phyloP scores from a whole-genome alignment of 1,140 invertebrate species.

The Brachionus calyciflorus region DNA sequence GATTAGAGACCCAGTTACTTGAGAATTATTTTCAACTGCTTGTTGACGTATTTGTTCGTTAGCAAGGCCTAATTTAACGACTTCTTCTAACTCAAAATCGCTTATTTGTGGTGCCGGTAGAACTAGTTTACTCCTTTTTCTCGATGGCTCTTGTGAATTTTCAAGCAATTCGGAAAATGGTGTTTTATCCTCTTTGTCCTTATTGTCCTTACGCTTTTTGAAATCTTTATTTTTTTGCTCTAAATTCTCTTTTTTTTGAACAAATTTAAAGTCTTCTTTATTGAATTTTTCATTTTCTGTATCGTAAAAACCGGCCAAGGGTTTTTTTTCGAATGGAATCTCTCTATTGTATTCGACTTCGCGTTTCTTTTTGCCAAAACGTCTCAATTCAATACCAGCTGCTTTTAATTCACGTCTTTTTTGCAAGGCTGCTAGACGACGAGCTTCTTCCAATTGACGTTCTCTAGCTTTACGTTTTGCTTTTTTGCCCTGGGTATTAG shows the following conservation, averaged over 20 bases:
- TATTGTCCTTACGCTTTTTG: slow-evolving; percentile 69
- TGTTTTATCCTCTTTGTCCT: slow-evolving; percentile 71
- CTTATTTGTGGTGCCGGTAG: slow-evolving; percentile 94
- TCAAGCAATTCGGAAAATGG: slow-evolving; percentile 3
- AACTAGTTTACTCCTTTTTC: slow-evolving; percentile 91
- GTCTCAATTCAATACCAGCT: slow-evolving; percentile 79
- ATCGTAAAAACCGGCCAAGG: slow-evolving; percentile 83
- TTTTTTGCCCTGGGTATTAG: slow-evolving; percentile 99
- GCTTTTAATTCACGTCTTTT: slow-evolving; percentile 92
- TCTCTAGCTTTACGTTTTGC: slow-evolving; percentile 97
- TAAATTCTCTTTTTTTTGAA: slow-evolving; percentile 82
- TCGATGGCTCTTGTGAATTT: slow-evolving; percentile 76
- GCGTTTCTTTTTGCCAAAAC: slow-evolving; percentile 53
- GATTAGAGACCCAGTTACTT: neutral
- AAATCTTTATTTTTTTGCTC: slow-evolving; percentile 83
- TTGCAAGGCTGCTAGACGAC: slow-evolving; percentile 88
- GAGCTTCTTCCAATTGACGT: slow-evolving; percentile 95
- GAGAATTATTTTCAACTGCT: slow-evolving; percentile 79
- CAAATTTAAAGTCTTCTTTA: slow-evolving; percentile 81
- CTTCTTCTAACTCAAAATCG: slow-evolving; percentile 73
- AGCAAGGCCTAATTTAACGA: slow-evolving; percentile 91
- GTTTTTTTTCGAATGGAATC: slow-evolving; percentile 92
- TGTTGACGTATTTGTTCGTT: slow-evolving; percentile 88
- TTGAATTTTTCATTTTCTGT: slow-evolving; percentile 82
- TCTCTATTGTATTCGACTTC: slow-evolving; percentile 95